Conservation (phyloP, 1,140 invertebrate species). For the Paramacrobiotus metropolitanus region DNA sequence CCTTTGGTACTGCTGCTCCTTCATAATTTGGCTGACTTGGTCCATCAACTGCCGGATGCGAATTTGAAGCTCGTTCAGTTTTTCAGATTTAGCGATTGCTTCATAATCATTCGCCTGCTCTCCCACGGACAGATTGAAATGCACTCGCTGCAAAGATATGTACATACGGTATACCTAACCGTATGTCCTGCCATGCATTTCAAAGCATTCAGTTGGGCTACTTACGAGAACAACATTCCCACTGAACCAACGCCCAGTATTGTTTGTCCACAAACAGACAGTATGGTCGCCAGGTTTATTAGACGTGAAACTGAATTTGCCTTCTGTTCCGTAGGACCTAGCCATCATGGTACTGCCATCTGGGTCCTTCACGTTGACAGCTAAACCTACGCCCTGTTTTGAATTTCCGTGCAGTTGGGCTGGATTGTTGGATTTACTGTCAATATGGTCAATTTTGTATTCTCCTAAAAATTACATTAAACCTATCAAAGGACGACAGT, state of each 20-base stretch:
- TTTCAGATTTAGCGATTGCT: constrained; percentile 89
- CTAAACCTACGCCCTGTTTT: constrained; percentile 92
- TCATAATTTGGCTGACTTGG: constrained; percentile 96
- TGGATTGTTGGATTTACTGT: constrained; percentile 22
- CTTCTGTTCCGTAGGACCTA: constrained; percentile 79
- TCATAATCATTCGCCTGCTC: constrained; percentile 97
- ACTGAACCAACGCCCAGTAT: constrained; percentile 83
- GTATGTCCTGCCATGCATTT: neutral
- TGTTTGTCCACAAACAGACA: constrained; percentile 95
- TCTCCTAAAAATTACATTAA: constrained; percentile 10
- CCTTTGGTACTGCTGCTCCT: constrained; percentile 97
- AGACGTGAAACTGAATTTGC: constrained; percentile 86
- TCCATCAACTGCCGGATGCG: constrained; percentile 80
- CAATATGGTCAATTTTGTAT: constrained; percentile 7
- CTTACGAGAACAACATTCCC: constrained; percentile 48
- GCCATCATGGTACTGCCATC: constrained; percentile 80
- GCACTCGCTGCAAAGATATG: constrained; percentile 41
- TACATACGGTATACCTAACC: neutral
- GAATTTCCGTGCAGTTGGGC: constrained; percentile 23
- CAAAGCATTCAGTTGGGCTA: neutral
- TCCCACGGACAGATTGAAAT: constrained; percentile 95
- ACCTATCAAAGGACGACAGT: too few species aligned
- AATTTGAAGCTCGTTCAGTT: constrained; percentile 79
- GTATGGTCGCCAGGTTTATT: constrained; percentile 85
- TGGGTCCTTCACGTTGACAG: constrained; percentile 86